Percentiles rank a stretch among this genome's conserved stretches.
phyloP scores from a whole-genome alignment of 2,113 vertebrate genomes.

The Hystrix cristata region DNA sequence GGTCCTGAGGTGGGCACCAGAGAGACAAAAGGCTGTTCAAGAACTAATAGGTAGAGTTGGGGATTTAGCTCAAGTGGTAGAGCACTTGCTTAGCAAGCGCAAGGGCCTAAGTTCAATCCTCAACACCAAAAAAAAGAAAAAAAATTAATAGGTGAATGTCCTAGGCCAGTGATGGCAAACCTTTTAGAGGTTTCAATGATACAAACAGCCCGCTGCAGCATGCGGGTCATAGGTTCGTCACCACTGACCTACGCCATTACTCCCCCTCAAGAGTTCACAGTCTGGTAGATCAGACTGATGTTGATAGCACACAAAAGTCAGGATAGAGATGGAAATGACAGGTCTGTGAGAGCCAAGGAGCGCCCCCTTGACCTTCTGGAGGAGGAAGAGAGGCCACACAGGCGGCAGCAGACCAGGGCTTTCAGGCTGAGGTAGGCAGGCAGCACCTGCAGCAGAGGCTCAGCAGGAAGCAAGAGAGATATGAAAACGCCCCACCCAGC shows the following conservation, averaged over 20 bases:
- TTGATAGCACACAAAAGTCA: not conserved
- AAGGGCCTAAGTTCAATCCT: too few relatives aligned
- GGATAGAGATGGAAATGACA: not conserved
- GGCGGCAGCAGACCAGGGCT: not conserved
- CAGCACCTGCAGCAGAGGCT: not conserved
- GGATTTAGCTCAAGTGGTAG: too few relatives aligned
- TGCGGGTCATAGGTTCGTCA: not conserved
- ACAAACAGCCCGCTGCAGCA: not conserved
- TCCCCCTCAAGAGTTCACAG: not conserved
- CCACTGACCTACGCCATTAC: too few relatives aligned
- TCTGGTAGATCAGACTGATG: not conserved
- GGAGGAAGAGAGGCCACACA: not conserved
- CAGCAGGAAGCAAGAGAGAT: not conserved
- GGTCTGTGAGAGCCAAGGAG: not conserved
- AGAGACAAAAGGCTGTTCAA: not conserved
- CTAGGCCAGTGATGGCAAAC: not conserved
- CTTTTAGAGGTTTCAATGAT: not conserved
- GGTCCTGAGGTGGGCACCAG: not conserved
- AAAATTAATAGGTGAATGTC: not conserved
- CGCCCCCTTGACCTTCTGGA: not conserved
- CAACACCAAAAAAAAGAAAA: not conserved
- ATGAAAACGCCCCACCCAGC: not conserved
- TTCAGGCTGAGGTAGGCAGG: not conserved
- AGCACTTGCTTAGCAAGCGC: too few relatives aligned
- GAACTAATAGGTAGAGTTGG: not conserved